Percentiles rank a stretch among this genome's conserved stretches.
phyloP scores from a whole-genome alignment of 2,888 invertebrate genomes.

The Aporophyla lueneburgensis region DNA sequence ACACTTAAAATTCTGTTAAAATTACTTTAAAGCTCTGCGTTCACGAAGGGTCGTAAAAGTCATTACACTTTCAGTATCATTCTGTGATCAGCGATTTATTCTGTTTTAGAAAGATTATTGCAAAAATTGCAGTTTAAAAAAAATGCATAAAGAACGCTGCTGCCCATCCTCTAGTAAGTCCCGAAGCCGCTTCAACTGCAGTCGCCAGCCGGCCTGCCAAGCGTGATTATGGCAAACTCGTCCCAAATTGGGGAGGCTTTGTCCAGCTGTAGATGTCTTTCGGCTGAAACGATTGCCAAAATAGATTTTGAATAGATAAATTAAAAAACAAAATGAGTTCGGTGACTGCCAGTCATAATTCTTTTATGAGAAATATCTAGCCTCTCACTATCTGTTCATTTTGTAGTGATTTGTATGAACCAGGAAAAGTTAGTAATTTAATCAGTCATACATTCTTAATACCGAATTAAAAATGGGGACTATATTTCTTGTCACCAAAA shows the following conservation, averaged over 20 bases:
- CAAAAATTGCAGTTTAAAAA: too few species aligned
- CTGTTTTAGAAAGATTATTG: background rate
- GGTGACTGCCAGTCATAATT: background rate
- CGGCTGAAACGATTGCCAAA: too few species aligned
- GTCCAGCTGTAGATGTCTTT: too few species aligned
- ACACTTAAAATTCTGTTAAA: background rate
- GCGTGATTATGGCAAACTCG: too few species aligned
- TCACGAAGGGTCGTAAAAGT: background rate
- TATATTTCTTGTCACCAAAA: too few species aligned
- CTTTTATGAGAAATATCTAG: background rate
- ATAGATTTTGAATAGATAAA: too few species aligned
- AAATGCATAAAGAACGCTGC: too few species aligned
- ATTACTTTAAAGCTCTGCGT: background rate
- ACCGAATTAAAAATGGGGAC: too few species aligned
- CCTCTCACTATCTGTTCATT: slow-evolving; percentile 2
- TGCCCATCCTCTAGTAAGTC: too few species aligned
- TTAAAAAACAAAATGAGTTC: background rate
- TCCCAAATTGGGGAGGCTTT: too few species aligned
- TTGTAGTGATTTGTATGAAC: background rate
- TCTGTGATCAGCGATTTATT: background rate
- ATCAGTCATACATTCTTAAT: background rate
- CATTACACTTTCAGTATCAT: background rate
- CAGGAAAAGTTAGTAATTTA: background rate
- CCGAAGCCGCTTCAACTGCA: too few species aligned
- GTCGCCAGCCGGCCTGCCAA: too few species aligned